Percentiles rank a stretch among this genome's conserved stretches.
These are phyloP conservation scores for Anthopleura sola DNA, from an alignment of 64 coral and sea anemone species.

Conservation along the genomic window DNA sequence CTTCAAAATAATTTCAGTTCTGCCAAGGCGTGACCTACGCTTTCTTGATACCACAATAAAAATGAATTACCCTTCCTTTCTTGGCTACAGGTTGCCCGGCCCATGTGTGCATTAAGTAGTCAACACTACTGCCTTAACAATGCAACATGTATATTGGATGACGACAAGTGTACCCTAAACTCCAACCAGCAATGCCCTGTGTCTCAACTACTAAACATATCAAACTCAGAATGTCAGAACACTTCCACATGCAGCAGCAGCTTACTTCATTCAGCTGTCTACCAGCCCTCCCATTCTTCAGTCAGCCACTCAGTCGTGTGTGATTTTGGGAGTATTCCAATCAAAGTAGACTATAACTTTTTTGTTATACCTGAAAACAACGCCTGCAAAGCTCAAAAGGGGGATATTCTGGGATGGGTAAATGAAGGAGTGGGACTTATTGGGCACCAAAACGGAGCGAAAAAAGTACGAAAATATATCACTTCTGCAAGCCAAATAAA, in stretches of 20 bases:
- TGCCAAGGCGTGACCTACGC: too few species aligned
- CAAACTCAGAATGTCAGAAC: constrained; percentile 10
- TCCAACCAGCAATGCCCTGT: neutral
- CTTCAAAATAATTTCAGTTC: too few species aligned
- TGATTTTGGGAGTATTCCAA: constrained; percentile 31
- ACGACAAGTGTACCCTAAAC: neutral
- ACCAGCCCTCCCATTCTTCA: neutral
- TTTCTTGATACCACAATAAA: neutral
- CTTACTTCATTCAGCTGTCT: neutral
- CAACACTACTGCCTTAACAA: constrained; percentile 20
- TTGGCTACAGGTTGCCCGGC: constrained; percentile 30
- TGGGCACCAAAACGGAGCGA: constrained; percentile 21
- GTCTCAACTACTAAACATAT: neutral
- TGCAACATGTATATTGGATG: neutral
- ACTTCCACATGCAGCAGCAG: neutral
- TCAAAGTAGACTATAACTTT: constrained; percentile 69
- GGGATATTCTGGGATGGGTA: constrained; percentile 71
- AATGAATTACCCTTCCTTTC: neutral
- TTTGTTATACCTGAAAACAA: constrained; percentile 48
- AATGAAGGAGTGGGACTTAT: constrained; percentile 39
- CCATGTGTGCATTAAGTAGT: neutral
- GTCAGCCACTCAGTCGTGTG: neutral
- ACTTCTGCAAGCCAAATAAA: constrained; percentile 12
- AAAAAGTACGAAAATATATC: constrained; percentile 16
- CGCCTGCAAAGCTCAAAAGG: constrained; percentile 22